Evolutionary conservation across 2,113 vertebrate species (phyloP), one percentile per base, ranked within the genome.

Genomic region (Passer montanus): DNA sequence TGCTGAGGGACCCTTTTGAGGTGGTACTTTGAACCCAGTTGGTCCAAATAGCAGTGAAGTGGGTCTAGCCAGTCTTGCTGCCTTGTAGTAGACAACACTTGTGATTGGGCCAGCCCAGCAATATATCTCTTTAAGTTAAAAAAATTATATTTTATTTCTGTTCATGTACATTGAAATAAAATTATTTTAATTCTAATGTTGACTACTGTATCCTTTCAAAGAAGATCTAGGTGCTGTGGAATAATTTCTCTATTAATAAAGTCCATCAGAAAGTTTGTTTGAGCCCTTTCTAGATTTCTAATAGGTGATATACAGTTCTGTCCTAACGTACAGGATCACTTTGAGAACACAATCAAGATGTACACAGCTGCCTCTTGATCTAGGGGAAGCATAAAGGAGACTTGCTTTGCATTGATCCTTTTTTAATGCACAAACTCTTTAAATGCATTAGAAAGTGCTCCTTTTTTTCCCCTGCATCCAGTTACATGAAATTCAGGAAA

Each of bases 81-180:
- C 60, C 41, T 85, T 59, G 53, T 72, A 44, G 14, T 62, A 31
- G 66, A 91, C 30, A 87, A 59, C 66, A 87, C 19, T 62, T 96
- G 64, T 87, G 86, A 68, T 66, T 85, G 89, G 88, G 94, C 95
- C 90, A 87, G 72, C 93, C 89, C 89, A 94, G 94, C 93, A 97
- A 94, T 97, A 96, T 47, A 79, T 73, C 50, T 95, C 89, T 94
- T 30, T 92, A 69, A 82, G 78, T 94, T 93, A 30, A 35, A 86
- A 90, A 83, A 73, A 68, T 13, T 53, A 16, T 96, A 93, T 93
- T 97, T 94, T 92, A 67, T 80, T 94, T 97, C 90, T 89, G 73
- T 89, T 97, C 74, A 84, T 87, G 92, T 96, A 93, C 85, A 90
- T 76, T 85, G 82, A 96, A 97, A 95, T 97, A 96, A 96, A 97